Evolutionary conservation across 2,888 invertebrate genomes (phyloP), one percentile per base, ranked within the genome.

Genomic region (Pinctada fucata): DNA sequence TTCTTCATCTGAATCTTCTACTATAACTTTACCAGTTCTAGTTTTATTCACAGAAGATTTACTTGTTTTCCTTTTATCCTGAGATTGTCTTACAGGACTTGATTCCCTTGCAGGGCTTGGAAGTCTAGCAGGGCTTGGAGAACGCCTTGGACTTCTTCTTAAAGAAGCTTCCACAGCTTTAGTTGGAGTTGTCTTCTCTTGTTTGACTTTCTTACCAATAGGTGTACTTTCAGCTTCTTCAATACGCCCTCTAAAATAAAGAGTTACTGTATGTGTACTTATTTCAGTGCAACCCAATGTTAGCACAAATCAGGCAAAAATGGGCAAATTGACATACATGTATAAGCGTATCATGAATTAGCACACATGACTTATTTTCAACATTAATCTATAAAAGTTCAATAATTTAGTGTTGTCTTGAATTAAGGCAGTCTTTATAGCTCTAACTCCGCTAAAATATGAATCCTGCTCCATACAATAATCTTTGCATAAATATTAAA

Each of bases 111-210:
- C 50, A 8, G 76, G 70, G 3, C 51, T 51, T 50, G 50, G n/a
- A 64, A 48, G 52, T n/a, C 31, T 75, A 3, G 45, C 72, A 63
- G 78, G 77, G 69, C 63, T 66, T 45, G 82, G 83, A 52, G 83
- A 83, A 64, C 77, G 79, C 58, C 81, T 82, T 63, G 79, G 78
- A 63, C 81, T 81, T 50, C 50, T 66, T 76, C 76, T 79, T 10
- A 6, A n/a, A 16, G 50, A 16, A 64, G 50, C 67, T 10, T 64
- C 47, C 47, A 31, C 2, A 8, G 3, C 8, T 63, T 51, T 63
- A 8, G 68, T 16, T 45, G 81, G 81, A 51, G 81, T 79, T 51
- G 75, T 51, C 4, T 73, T 58, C 75, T 81, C 81, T 63, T 76
- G 76, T 52, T 81, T 81, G 45, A 79, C 63, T 68, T 70, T 66